Base-by-base conservation (phyloP, 2,888 invertebrate genomes). In the Lumbricus terrestris region DNA sequence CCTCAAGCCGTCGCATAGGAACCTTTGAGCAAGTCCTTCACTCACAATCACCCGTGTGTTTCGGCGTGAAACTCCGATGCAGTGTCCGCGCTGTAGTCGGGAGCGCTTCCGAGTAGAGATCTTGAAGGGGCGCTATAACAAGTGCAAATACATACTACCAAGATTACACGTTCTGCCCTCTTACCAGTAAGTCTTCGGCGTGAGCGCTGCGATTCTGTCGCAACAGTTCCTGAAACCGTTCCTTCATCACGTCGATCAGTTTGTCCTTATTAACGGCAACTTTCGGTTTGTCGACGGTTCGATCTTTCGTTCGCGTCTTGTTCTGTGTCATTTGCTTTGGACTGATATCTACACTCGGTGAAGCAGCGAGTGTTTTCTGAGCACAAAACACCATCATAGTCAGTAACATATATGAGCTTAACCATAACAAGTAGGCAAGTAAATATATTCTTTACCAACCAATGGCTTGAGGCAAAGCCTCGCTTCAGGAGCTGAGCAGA, bases 301-400 rank as follows among this genome's bases (percentile, higher is more conserved):
- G 34, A 35, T 85, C 85, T 37, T 85, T 85, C 93, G 88, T 91
- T 93, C 92, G 94, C 94, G 91, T 94, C 94, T 90, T 94, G 94
- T 89, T 94, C 94, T 2, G 94, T 93, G 85, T 94, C 92, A 91
- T 94, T 94, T 91, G 93, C 93, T 40, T 94, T 94, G 88, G 94
- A 92, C 91, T 94, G 94, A 82, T 94, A 92, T 91, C 90, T 82
- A 89, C 34, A 83, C 85, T 34, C 15, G 34, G 89, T 88, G 89
- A 88, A 34, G 89, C 38, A 88, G 34, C 38, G 11, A 23, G 34
- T 8, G 11, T 23, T 37, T 42, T 88, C 89, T 88, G 89, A 88
- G 42, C 1, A 40, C 37, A 88, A 40, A 88, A 37, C 42, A 37
- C 38, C 38, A 5, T 8, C 69, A 69, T 2, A 29, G n/a, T n/a